Percentiles rank a stretch among this genome's conserved stretches.
phyloP scores from a whole-genome alignment of 2,797 vertebrate genomes.

The Onychomys torridus region DNA sequence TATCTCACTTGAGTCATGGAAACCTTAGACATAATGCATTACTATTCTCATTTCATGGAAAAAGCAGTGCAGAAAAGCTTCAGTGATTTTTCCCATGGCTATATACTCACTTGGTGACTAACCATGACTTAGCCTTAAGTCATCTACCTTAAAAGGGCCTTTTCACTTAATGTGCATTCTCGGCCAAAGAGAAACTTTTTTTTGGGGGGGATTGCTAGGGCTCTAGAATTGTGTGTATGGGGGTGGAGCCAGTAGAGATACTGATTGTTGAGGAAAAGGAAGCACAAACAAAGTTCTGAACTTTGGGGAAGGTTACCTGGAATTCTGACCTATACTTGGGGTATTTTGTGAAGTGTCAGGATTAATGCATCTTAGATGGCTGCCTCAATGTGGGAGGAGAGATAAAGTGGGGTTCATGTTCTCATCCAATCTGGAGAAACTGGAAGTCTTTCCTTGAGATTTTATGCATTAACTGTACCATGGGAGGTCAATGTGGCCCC shows the following conservation, averaged over 20 bases:
- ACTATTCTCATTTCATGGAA: conserved; percentile 54
- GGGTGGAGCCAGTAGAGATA: neutral
- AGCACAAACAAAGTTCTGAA: conserved; percentile 30
- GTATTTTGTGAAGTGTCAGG: neutral
- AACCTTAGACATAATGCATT: conserved; percentile 56
- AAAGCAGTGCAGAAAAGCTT: conserved; percentile 51
- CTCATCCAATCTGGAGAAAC: neutral
- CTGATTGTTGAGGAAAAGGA: neutral
- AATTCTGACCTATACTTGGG: neutral
- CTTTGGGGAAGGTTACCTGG: neutral
- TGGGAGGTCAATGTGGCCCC: neutral
- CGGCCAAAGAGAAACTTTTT: neutral
- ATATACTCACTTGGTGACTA: conserved; percentile 3
- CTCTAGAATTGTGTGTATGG: neutral
- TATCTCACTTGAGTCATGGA: conserved; percentile 61
- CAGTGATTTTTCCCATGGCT: conserved; percentile 44
- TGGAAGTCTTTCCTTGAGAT: neutral
- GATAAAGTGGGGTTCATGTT: neutral
- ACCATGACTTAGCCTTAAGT: neutral
- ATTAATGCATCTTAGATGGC: neutral
- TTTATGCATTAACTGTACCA: neutral
- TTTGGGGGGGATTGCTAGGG: neutral
- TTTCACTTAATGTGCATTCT: neutral
- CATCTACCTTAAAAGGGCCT: neutral
- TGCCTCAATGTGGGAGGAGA: neutral